Evolutionary conservation across 2,797 vertebrate species (phyloP).

Genomic region (Poecilia gillii): DNA sequence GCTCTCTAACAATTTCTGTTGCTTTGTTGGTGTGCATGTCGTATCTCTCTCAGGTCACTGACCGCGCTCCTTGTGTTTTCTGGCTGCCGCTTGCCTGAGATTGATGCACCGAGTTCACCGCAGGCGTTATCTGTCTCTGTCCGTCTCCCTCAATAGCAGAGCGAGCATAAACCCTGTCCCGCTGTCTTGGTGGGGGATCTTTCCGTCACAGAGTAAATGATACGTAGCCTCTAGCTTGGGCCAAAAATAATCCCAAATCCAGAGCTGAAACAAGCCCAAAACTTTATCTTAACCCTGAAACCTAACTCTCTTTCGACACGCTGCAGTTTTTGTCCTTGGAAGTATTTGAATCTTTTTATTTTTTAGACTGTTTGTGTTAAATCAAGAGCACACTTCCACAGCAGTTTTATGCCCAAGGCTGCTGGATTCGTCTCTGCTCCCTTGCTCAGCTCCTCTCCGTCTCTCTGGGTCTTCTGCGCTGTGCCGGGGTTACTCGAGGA

Average conservation of each 20-base stretch:
- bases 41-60: conserved; percentile 53
- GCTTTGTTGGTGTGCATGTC: background rate
- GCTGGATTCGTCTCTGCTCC: conserved; percentile 11
- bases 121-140: conserved; percentile 18
- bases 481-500: conserved; percentile 46
- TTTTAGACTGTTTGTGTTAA: background rate
- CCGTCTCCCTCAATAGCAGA: background rate
- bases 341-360: background rate
- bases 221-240: background rate
- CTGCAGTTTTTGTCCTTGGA: background rate
- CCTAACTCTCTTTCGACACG: too few species aligned
- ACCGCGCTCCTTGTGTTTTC: conserved; percentile 14
- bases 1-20: background rate
- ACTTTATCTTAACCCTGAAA: background rate
- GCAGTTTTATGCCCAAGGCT: conserved; percentile 24
- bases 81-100: conserved; percentile 26
- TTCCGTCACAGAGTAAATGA: background rate
- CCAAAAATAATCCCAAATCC: background rate
- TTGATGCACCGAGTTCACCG: conserved; percentile 33
- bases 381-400: background rate
- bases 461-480: background rate
- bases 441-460: background rate
- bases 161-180: background rate
- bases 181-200: background rate
- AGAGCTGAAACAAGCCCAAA: background rate